Evolutionary conservation across 2,797 vertebrate genomes (phyloP), one percentile per base, ranked within the genome.

Genomic region (Oryzias sinensis): DNA sequence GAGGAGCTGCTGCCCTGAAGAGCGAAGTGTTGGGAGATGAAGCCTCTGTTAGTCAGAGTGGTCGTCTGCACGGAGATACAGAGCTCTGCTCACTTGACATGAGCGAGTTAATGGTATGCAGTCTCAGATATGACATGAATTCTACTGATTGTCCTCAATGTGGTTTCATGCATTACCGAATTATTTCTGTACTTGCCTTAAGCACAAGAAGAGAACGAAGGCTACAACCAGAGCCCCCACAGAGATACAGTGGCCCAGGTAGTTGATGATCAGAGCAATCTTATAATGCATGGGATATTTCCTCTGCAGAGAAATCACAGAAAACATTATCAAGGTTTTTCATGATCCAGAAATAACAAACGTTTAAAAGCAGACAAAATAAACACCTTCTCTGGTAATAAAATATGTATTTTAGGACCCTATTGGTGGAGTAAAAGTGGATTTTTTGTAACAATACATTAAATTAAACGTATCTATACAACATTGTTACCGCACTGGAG

Each of bases 221-320:
- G 97, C 97, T 42, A 95, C 92, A 37, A 97, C 89, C 1, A 99
- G 94, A 53, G 96, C 95, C 46, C 92, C 94, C 58, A 98, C 87
- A 4, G 97, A 99, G 74, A 98, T 91, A 63, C 96, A 99, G 89
- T 99, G 97, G 20, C 97, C 97, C 73, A 99, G 90, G 92, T 99
- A 98, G 93, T 98, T 99, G 89, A 99, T 93, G 82, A 96, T 93
- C 45, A 98, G 95, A 4, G 96, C 97, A 15, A 96, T 87, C 79
- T 93, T 96, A 88, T 98, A 98, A 88, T 99, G 97, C 74, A 96
- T 85, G 0, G 93, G 93, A n/a, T 97, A 96, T 74, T 95, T 96
- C 77, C 92, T 93, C 94, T 98, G 92, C 4, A 80, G 76, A 70
- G 49, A 69, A 20, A 74, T 60, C 24, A 74, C 1, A 5, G 24